A percentile compares a stretch with the other conserved stretches of the same genome.
Conservation (phyloP, 2,888 invertebrate genomes). For the Portevinia maculata region DNA sequence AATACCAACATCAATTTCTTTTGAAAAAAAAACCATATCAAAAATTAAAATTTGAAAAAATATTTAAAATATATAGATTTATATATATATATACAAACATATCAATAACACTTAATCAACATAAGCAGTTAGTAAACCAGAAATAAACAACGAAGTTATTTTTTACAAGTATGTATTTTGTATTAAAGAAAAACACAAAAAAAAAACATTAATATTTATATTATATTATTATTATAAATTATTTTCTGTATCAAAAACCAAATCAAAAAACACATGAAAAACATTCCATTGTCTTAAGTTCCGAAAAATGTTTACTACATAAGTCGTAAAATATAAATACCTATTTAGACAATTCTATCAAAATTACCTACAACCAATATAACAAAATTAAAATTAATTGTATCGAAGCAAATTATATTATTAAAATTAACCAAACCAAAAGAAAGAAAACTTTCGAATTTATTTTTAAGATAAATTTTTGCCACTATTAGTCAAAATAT, state of each 20-base stretch:
- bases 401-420: conserved; percentile 27
- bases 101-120: conserved; percentile 59
- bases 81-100: conserved; percentile 45
- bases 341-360: conserved; percentile 54
- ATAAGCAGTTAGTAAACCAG: conserved; percentile 66
- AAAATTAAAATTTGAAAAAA: conserved; percentile 26
- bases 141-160: conserved; percentile 74
- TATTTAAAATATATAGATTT: background rate
- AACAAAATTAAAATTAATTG: conserved; percentile 29
- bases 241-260: conserved; percentile 20
- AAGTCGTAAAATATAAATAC: conserved; percentile 8
- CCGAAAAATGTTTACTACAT: conserved; percentile 15
- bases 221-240: conserved; percentile 24
- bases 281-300: conserved; percentile 45
- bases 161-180: conserved; percentile 70
- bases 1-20: conserved; percentile 14
- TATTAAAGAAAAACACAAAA: conserved; percentile 40
- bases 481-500: conserved; percentile 50
- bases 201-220: conserved; percentile 49
- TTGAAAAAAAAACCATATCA: conserved; percentile 27
- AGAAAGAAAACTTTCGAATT: conserved; percentile 65
- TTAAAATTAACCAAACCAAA: conserved; percentile 57
- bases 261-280: background rate
- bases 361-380: conserved; percentile 36
- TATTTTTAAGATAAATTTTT: conserved; percentile 70